phyloP scores from a whole-genome alignment of 2,113 vertebrate genomes.

The Chascanopsetta lugubris region DNA sequence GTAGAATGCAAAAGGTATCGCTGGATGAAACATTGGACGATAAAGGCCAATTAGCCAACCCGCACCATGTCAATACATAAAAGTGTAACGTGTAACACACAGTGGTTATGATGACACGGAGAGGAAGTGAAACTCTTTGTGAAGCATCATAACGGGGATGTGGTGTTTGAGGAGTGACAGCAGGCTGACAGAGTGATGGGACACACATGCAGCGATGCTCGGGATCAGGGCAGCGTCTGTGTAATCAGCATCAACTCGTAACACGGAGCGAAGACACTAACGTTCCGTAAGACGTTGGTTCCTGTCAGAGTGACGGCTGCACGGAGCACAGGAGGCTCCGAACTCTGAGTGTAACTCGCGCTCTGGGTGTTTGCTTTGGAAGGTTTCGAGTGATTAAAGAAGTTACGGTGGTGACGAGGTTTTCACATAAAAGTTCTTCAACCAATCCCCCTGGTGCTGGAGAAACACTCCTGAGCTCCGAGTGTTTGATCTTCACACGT shows the following conservation, averaged over 20 bases:
- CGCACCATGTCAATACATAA: neutral
- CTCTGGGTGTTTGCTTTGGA: conserved; percentile 34
- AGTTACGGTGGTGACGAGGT: conserved; percentile 25
- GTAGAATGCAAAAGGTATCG: too few relatives aligned
- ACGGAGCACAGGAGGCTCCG: too few relatives aligned
- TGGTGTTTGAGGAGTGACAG: too few relatives aligned
- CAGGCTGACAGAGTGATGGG: conserved; percentile 30
- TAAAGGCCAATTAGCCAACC: conserved; percentile 3
- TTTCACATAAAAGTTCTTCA: conserved; percentile 46
- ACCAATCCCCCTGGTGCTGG: conserved; percentile 30
- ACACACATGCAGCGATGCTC: conserved; percentile 41
- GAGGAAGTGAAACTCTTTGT: conserved; percentile 10
- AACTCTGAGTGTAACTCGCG: conserved; percentile 26
- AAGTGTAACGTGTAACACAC: conserved; percentile 42
- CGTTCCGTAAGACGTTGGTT: conserved; percentile 2
- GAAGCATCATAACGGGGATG: neutral
- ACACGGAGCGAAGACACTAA: conserved; percentile 6
- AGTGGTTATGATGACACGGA: conserved; percentile 20
- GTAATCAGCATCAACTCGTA: conserved; percentile 59
- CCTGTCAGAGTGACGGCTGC: conserved; percentile 8
- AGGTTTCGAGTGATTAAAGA: conserved; percentile 41
- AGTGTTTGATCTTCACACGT: conserved; percentile 48
- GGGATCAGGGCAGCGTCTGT: conserved; percentile 51
- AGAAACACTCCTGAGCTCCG: conserved; percentile 9
- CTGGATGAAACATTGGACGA: too few relatives aligned